A percentile compares a stretch with the other conserved stretches of the same genome.
Conservation (phyloP, 1,140 invertebrate species). For the Melitaea cinxia region DNA sequence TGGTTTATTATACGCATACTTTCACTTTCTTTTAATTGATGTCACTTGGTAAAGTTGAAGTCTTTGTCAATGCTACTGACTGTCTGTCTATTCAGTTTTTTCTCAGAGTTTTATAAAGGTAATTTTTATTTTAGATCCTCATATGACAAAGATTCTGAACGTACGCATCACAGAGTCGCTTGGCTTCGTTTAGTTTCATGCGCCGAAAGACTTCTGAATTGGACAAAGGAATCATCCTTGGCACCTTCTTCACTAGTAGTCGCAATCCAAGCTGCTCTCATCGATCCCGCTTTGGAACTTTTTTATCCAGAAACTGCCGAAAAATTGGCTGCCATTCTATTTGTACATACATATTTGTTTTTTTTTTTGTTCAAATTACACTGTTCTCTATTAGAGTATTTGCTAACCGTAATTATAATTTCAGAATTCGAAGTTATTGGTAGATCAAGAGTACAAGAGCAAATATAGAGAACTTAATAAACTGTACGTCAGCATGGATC, state of each 20-base stretch:
- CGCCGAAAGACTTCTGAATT: constrained; percentile 50
- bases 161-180: constrained; percentile 47
- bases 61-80: too few relatives aligned
- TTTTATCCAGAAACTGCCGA: constrained; percentile 55
- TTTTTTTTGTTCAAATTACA: neutral
- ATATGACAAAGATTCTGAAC: constrained; percentile 48
- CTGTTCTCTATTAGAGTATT: neutral
- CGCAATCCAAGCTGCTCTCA: constrained; percentile 54
- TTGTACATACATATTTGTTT: constrained; percentile 53
- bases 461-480: constrained; percentile 75
- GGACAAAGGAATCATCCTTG: constrained; percentile 55
- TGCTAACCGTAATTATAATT: constrained; percentile 18
- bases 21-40: too few relatives aligned
- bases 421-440: constrained; percentile 54
- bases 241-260: constrained; percentile 54
- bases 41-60: too few relatives aligned
- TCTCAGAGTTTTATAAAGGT: neutral
- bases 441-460: constrained; percentile 68
- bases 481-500: constrained; percentile 76
- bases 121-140: constrained; percentile 47
- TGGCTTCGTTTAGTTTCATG: constrained; percentile 56
- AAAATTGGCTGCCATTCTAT: constrained; percentile 45
- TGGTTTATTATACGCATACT: too few relatives aligned
- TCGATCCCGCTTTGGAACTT: constrained; percentile 64
- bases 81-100: too few relatives aligned